Evolutionary conservation across 2,113 vertebrate species (phyloP), one percentile per base, ranked within the genome.

Genomic region (Anguilla japonica): DNA sequence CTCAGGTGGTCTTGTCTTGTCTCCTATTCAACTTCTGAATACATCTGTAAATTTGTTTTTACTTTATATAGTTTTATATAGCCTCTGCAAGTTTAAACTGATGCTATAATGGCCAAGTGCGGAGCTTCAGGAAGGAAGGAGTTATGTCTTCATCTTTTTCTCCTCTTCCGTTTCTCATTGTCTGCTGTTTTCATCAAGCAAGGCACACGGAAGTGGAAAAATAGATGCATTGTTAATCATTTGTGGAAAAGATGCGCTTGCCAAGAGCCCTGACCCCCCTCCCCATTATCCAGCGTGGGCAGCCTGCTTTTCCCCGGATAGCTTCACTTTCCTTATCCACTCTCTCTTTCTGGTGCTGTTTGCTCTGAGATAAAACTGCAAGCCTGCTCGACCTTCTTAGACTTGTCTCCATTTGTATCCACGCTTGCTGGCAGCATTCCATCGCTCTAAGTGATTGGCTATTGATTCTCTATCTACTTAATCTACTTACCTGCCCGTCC

Each of bases 371-470:
- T 79, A n/a, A 84, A 60, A 56, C 57, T 67, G 26, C 57, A 18
- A 34, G 53, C 29, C 29, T 14, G 14, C 16, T 43, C 71, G 29
- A 71, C 78, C 78, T 82, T 83, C 46, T 85, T 79, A 82, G 40
- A 84, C 86, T 88, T 78, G 85, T 60, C 39, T 41, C 84, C 67
- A 56, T 87, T 86, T 83, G 83, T 8, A 71, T 82, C 89, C 67
- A 20, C 84, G 26, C 80, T 87, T 86, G 85, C 90, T 91, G 91
- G 88, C 89, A 89, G 86, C 46, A 43, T 88, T 92, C 90, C 88
- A 89, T 15, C 79, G 86, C 82, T 67, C 88, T 94, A 94, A 95
- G 94, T 94, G 93, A 95, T 95, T 95, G 92, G 89, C 91, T 94
- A 95, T 96, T 87, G 94, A 96, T 96, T 93, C 85, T 60, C 87